Conservation (phyloP, 2,888 invertebrate genomes). For the Gryllus longicercus region DNA sequence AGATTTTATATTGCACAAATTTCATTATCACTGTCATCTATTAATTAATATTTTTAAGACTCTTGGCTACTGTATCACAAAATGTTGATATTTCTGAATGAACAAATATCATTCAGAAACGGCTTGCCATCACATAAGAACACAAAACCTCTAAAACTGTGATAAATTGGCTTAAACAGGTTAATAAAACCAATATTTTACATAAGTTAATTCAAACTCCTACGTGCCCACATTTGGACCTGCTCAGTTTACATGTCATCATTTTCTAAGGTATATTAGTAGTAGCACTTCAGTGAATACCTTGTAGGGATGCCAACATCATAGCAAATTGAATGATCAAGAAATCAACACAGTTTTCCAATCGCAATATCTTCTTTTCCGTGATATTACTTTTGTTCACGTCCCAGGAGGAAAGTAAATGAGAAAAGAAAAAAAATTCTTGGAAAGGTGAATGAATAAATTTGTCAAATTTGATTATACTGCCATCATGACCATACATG, state of each 20-base stretch:
- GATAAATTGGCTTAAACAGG: no score
- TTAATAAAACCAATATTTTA: not conserved
- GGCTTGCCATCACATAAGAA: not conserved
- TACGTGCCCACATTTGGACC: not conserved
- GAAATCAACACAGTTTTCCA: not conserved
- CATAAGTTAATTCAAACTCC: slow-evolving; percentile 3
- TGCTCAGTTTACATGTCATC: not conserved
- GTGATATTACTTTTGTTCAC: not conserved
- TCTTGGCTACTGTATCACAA: no score
- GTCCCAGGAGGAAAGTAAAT: no score
- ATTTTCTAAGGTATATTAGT: not conserved
- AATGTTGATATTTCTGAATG: not conserved
- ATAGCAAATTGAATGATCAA: not conserved
- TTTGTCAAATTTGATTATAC: no score
- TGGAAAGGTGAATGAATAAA: no score
- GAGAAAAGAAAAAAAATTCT: no score
- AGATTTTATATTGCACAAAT: no score
- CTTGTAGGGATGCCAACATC: not conserved
- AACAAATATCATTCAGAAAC: not conserved
- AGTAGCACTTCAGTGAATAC: not conserved
- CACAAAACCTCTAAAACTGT: not conserved
- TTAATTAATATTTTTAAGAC: no score
- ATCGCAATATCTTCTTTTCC: not conserved
- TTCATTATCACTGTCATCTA: no score
- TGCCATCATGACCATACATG: no score